A percentile compares a stretch with the other conserved stretches of the same genome.
phyloP scores from a whole-genome alignment of 2,888 invertebrate genomes.

The Malthinus flaveolus region DNA sequence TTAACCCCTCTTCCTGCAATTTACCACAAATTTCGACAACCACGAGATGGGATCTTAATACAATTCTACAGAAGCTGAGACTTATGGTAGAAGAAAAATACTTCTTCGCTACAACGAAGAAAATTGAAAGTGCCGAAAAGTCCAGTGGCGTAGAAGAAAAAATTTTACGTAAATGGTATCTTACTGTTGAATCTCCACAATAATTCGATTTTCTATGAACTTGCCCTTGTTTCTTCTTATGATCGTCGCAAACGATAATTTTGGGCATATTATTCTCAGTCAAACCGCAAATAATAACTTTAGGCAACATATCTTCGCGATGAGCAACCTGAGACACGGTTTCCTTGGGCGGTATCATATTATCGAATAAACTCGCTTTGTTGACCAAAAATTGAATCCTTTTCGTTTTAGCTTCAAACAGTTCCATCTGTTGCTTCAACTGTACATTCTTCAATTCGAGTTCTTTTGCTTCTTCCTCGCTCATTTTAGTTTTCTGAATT shows the following conservation, averaged over 20 bases:
- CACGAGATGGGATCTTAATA: no score
- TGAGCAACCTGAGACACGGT: constrained; percentile 27
- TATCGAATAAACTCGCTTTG: constrained; percentile 49
- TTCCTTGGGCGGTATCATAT: constrained; percentile 40
- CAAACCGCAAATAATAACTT: constrained; percentile 60
- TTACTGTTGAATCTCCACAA: no score
- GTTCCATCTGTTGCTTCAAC: constrained; percentile 62
- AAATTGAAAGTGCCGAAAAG: no score
- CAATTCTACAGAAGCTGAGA: no score
- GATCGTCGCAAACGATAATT: constrained; percentile 58
- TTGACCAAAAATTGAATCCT: constrained; percentile 61
- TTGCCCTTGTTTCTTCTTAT: constrained; percentile 36
- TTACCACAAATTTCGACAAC: no score
- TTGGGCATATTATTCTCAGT: constrained; percentile 59
- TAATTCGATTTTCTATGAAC: no score
- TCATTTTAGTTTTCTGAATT: constrained; percentile 60
- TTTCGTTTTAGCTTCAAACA: constrained; percentile 64
- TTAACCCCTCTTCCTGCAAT: no score
- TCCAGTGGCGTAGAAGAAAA: no score
- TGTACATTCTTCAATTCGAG: constrained; percentile 62
- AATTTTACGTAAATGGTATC: no score
- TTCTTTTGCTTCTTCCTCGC: constrained; percentile 59
- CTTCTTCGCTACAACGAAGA: no score
- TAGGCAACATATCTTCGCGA: constrained; percentile 53
- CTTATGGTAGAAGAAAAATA: no score